These are phyloP conservation scores for Eriosoma lanigerum DNA, from an alignment of 1,140 invertebrate species.

Conservation along the genomic window DNA sequence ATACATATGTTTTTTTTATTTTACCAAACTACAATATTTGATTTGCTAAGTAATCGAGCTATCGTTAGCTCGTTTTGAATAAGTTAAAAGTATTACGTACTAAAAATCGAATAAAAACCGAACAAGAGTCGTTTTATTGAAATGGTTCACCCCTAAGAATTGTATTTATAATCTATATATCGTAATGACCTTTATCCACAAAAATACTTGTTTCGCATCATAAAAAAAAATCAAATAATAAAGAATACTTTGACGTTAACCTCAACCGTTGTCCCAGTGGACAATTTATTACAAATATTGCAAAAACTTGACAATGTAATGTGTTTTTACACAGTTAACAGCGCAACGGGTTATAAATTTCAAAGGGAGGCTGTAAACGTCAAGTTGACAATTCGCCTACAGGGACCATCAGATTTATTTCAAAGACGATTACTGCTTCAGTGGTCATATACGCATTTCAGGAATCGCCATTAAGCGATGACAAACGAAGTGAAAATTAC, in stretches of 20 bases:
- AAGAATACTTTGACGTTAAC: not conserved
- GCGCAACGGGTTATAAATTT: slow-evolving; percentile 33
- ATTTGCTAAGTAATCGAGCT: no score
- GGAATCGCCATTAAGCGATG: slow-evolving; percentile 3
- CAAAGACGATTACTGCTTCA: slow-evolving; percentile 1
- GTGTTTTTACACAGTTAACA: slow-evolving; percentile 23
- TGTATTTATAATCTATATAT: not conserved
- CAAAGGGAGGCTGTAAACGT: slow-evolving; percentile 31
- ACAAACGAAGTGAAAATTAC: not conserved
- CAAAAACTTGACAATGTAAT: slow-evolving; percentile 25
- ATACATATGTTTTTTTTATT: no score
- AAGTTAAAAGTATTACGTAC: no score
- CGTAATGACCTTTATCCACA: not conserved
- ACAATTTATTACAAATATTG: slow-evolving; percentile 42
- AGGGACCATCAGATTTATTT: slow-evolving; percentile 45
- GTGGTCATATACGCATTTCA: slow-evolving; percentile 13
- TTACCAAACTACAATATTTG: no score
- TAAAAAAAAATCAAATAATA: not conserved
- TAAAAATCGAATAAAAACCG: no score
- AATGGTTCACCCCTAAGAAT: not conserved
- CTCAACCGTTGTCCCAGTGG: slow-evolving; percentile 7
- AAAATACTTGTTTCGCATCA: not conserved
- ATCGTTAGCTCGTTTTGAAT: no score
- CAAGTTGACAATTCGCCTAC: slow-evolving; percentile 28
- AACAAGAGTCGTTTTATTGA: no score